Evolutionary conservation across 2,797 vertebrate species (phyloP).

Genomic region (Dallia pectoralis): DNA sequence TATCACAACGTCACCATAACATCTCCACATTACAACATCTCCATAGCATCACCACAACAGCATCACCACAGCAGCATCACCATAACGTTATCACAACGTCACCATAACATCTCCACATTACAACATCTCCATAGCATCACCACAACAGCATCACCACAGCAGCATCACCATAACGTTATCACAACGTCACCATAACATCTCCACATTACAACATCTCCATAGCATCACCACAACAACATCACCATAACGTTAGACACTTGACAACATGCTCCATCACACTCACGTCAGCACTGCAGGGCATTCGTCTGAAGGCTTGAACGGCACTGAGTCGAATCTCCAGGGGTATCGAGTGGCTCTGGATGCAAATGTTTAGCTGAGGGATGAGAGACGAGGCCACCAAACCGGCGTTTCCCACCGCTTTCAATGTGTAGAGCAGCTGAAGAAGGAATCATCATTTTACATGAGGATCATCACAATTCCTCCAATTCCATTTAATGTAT

Average conservation of each 20-base stretch:
- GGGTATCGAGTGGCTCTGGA: slow-evolving; percentile 47
- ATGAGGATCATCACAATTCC: not conserved
- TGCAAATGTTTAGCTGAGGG: slow-evolving; percentile 68
- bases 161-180: too few species aligned
- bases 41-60: too few species aligned
- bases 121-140: not conserved
- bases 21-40: too few species aligned
- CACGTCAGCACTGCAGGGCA: slow-evolving; percentile 79
- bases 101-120: too few species aligned
- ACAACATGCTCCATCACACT: slow-evolving; percentile 42
- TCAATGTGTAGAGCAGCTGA: slow-evolving; percentile 78
- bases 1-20: not conserved
- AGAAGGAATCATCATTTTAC: slow-evolving; percentile 2
- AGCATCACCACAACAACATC: too few species aligned
- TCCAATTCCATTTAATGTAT: not conserved
- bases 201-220: too few species aligned
- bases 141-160: too few species aligned
- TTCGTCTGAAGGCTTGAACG: slow-evolving; percentile 80
- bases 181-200: slow-evolving; percentile 40
- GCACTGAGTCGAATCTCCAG: slow-evolving; percentile 75
- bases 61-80: slow-evolving; percentile 41
- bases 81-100: too few species aligned
- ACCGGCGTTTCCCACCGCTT: slow-evolving; percentile 82
- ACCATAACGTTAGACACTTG: not conserved
- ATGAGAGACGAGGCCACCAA: slow-evolving; percentile 63